Evolutionary conservation across 2,888 invertebrate species (phyloP).

Genomic region (Chrysolina oricalcia): DNA sequence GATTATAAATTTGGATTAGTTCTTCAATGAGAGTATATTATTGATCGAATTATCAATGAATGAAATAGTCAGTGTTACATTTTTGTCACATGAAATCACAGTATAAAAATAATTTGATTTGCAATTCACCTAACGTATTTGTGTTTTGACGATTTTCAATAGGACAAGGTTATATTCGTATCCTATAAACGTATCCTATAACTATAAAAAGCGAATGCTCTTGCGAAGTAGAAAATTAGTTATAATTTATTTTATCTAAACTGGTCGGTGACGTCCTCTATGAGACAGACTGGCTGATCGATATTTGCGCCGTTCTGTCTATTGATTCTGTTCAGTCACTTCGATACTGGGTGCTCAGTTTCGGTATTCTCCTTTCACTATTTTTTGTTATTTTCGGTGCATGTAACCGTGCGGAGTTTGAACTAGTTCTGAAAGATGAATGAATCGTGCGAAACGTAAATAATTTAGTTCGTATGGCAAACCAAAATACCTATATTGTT

Average conservation of each 20-base stretch:
- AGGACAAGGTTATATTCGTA: conserved; percentile 18
- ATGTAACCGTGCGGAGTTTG: neutral
- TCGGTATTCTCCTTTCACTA: neutral
- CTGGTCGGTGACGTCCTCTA: neutral
- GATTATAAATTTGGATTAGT: too few species aligned
- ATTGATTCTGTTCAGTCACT: conserved; percentile 1
- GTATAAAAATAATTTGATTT: neutral
- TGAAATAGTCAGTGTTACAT: too few species aligned
- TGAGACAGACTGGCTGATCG: neutral
- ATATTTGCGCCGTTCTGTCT: neutral
- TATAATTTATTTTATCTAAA: neutral
- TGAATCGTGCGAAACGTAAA: neutral
- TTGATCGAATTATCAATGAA: too few species aligned
- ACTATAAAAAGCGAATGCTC: neutral
- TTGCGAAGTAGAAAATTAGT: neutral
- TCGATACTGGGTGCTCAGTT: neutral
- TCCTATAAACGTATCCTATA: neutral
- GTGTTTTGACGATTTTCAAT: conserved; percentile 9
- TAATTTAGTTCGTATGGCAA: too few species aligned
- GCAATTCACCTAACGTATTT: neutral
- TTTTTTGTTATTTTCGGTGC: neutral
- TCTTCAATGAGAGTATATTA: too few species aligned
- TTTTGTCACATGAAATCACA: neutral
- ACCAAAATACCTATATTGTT: too few species aligned
- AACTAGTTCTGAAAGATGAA: neutral